Conservation (phyloP, 2,888 invertebrate genomes). For the Eupithecia tripunctaria region DNA sequence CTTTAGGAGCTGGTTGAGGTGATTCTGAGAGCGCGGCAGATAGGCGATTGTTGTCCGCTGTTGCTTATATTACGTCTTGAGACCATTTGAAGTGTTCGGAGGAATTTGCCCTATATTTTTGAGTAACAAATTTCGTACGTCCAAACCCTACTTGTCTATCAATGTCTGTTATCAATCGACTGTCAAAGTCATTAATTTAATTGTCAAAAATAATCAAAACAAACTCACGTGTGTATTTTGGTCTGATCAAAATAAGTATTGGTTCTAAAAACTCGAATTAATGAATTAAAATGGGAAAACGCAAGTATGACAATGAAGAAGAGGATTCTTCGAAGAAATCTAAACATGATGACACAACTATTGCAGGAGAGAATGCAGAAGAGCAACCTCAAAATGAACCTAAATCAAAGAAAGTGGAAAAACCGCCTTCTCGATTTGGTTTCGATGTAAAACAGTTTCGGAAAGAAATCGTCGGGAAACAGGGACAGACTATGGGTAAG, state of each 20-base stretch:
- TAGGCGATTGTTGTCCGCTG: too few species aligned
- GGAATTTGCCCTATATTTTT: too few species aligned
- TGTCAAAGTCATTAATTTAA: neutral
- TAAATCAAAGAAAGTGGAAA: slow-evolving; percentile 26
- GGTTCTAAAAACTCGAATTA: slow-evolving; percentile 4
- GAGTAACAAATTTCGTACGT: too few species aligned
- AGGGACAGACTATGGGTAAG: slow-evolving; percentile 84
- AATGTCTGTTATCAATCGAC: neutral
- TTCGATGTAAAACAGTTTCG: slow-evolving; percentile 86
- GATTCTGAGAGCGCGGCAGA: too few species aligned
- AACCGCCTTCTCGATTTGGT: slow-evolving; percentile 51
- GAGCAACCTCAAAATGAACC: slow-evolving; percentile 62
- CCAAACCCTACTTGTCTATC: neutral
- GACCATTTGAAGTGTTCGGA: too few species aligned
- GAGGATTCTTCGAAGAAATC: slow-evolving; percentile 55
- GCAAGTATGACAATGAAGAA: slow-evolving; percentile 64
- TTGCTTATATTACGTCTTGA: too few species aligned
- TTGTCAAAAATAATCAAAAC: slow-evolving; percentile 47
- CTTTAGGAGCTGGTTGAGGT: too few species aligned
- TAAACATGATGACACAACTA: slow-evolving; percentile 52
- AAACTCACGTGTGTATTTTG: slow-evolving; percentile 54
- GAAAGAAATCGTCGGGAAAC: slow-evolving; percentile 79
- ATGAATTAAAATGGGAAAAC: slow-evolving; percentile 66
- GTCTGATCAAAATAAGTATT: neutral
- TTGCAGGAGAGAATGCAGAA: slow-evolving; percentile 41